Base-by-base conservation (phyloP, 2,113 vertebrate species). In the Cercopithecus mona region DNA sequence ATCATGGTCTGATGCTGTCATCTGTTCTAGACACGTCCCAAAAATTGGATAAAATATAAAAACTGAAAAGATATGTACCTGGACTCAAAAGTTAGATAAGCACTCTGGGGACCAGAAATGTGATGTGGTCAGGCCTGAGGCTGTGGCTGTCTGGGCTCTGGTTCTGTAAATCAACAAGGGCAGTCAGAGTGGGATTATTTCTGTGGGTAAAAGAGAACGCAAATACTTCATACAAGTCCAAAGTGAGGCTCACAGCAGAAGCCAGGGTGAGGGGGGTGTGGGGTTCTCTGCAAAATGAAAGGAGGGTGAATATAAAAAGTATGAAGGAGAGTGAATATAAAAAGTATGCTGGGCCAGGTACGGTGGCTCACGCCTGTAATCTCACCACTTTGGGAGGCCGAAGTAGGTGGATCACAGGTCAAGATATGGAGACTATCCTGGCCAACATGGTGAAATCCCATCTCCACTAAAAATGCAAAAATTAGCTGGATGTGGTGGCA, bases 81-180 rank as follows among this genome's bases (percentile, higher is more conserved):
- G 16, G 38, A 35, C 38, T 61, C 81, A 18, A 81, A 83, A 85
- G 25, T 8, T 55, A 48, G 48, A 25, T 32, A 76, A 85, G 72
- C 25, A 30, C 5, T 61, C n/a, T 30, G 40, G 85, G 50, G 32
- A 78, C 40, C 27, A 57, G 66, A 85, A 85, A 17, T 7, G 30
- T 10, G 30, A 66, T 13, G 12, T 32, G 43, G 18, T 30, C 0
- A 43, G 14, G 8, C 10, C 14, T 25, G 9, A 52, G 87, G 20
- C 9, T 17, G 3, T 0, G 3, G 27, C 16, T 55, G 1, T 40
- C 38, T 3, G 40, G 8, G n/a, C 11, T 55, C 6, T 2, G 30
- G 11, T 50, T 93, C 81, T 90, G 10, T 61, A 70, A 81, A 27
- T 32, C 8, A n/a, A 27, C 7, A 14, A 8, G n/a, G 50, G 2